Conservation (phyloP, 1,140 invertebrate species). For the Drosophila ogumai region DNA sequence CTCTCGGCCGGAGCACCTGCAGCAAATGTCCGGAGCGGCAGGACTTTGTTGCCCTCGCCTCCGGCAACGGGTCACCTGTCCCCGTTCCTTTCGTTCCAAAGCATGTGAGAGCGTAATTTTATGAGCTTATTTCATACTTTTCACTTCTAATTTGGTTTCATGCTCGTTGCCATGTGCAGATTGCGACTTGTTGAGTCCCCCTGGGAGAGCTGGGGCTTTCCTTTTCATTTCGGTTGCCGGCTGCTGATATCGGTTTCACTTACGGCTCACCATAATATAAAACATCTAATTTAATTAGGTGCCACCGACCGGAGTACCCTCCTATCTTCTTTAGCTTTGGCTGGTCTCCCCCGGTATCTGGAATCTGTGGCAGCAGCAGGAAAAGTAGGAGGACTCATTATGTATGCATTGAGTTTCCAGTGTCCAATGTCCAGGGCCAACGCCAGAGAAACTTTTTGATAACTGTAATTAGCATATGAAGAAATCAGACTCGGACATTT, state of each 20-base stretch:
- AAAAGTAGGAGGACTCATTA: conserved; percentile 51
- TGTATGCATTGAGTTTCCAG: conserved; percentile 72
- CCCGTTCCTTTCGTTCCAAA: background rate
- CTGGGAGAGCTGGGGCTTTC: conserved; percentile 15
- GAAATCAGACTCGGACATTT: conserved; percentile 47
- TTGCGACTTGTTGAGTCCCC: conserved; percentile 73
- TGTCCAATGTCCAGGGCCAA: conserved; percentile 28
- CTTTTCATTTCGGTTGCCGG: conserved; percentile 21
- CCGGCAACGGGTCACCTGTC: conserved; percentile 17
- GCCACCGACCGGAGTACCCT: conserved; percentile 29
- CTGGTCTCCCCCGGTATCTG: background rate
- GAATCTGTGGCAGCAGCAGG: conserved; percentile 19
- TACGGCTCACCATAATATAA: conserved; percentile 32
- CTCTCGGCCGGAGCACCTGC: conserved; percentile 60
- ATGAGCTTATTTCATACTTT: conserved; percentile 81
- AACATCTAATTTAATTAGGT: conserved; percentile 74
- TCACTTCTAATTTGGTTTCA: conserved; percentile 67
- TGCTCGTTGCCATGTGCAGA: conserved; percentile 64
- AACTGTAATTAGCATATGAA: conserved; percentile 79
- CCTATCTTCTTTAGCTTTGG: background rate
- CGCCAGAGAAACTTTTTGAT: conserved; percentile 65
- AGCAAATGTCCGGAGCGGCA: conserved; percentile 51
- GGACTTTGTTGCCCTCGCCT: conserved; percentile 61
- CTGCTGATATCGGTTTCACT: conserved; percentile 59
- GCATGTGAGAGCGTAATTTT: conserved; percentile 59